These are phyloP conservation scores for Acromyrmex heyeri DNA, from an alignment of 1,140 invertebrate species.

Conservation along the genomic window DNA sequence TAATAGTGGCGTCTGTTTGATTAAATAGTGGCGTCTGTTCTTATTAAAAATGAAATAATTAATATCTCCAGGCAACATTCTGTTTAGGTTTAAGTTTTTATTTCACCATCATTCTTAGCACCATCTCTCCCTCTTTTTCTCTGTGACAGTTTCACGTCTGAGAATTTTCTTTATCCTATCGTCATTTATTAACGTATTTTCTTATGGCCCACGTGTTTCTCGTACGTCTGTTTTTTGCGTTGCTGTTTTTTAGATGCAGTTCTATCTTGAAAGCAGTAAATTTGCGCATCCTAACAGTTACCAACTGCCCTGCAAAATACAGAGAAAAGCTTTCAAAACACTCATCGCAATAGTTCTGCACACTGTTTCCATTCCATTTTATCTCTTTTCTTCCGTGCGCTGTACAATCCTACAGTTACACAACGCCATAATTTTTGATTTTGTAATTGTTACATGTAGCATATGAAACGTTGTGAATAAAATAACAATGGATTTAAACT, in stretches of 20 bases:
- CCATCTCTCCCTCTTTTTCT: background rate
- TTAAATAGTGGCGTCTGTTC: background rate
- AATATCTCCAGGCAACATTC: background rate
- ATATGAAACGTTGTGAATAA: background rate
- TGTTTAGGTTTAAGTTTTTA: slow-evolving; percentile 18
- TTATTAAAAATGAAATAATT: slow-evolving; percentile 4
- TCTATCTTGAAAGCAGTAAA: slow-evolving; percentile 48
- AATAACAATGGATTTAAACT: background rate
- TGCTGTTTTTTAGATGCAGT: slow-evolving; percentile 35
- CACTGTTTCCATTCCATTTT: slow-evolving; percentile 30
- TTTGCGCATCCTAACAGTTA: slow-evolving; percentile 47
- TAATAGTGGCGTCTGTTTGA: background rate
- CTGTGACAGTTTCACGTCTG: slow-evolving; percentile 8
- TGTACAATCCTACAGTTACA: background rate
- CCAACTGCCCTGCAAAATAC: slow-evolving; percentile 57
- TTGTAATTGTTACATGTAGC: background rate
- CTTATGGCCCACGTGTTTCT: slow-evolving; percentile 28
- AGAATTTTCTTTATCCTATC: slow-evolving; percentile 49
- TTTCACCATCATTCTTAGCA: background rate
- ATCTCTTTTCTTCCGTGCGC: slow-evolving; percentile 13
- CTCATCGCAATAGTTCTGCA: slow-evolving; percentile 35
- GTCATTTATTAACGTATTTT: slow-evolving; percentile 61
- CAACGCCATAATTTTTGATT: slow-evolving; percentile 28
- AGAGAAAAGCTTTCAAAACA: slow-evolving; percentile 62
- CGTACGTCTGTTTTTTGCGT: slow-evolving; percentile 25